Conservation (phyloP, 2,797 vertebrate species). For the Phrynocephalus guinanensis region DNA sequence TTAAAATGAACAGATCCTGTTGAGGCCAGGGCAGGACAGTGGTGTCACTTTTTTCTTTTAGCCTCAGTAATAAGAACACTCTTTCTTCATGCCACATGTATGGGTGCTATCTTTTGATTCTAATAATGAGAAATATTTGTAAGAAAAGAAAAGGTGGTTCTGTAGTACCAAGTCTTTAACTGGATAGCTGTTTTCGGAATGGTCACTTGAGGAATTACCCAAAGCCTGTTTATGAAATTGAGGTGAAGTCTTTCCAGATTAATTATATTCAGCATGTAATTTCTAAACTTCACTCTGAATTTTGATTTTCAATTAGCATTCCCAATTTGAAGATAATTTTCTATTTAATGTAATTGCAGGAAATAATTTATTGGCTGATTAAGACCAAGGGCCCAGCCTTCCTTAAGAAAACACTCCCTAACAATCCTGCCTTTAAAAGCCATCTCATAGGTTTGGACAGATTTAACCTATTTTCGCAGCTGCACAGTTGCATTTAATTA, state of each 20-base stretch:
- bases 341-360: slow-evolving; percentile 95
- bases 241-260: slow-evolving; percentile 82
- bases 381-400: slow-evolving; percentile 87
- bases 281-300: slow-evolving; percentile 92
- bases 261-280: slow-evolving; percentile 86
- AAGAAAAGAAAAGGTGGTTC: slow-evolving; percentile 84
- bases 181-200: slow-evolving; percentile 64
- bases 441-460: slow-evolving; percentile 78
- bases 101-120: neutral
- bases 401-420: slow-evolving; percentile 85
- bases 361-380: slow-evolving; percentile 98
- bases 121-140: neutral
- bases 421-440: slow-evolving; percentile 78
- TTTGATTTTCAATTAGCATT: slow-evolving; percentile 96
- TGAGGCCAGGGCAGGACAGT: neutral
- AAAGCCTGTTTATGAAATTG: slow-evolving; percentile 78
- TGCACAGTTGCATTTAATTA: slow-evolving; percentile 87
- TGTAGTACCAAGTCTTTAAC: slow-evolving; percentile 78
- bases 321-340: slow-evolving; percentile 91
- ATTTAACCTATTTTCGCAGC: slow-evolving; percentile 91
- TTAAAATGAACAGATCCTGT: neutral
- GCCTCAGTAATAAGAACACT: neutral
- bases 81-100: neutral
- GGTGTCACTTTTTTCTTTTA: neutral
- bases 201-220: slow-evolving; percentile 82